Conservation (phyloP, 2,797 vertebrate species). For the Sebastes elongatus region DNA sequence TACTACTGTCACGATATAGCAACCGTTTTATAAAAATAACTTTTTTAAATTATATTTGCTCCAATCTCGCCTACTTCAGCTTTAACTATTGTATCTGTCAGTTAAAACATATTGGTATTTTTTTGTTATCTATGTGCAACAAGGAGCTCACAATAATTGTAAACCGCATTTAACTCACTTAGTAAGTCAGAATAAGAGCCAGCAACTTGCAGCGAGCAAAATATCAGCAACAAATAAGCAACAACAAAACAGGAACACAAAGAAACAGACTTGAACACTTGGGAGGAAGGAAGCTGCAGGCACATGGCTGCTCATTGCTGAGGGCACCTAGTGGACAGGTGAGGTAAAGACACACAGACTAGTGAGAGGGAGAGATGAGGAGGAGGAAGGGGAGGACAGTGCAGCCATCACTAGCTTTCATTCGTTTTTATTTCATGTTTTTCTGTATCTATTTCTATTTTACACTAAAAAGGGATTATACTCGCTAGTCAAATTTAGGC, state of each 20-base stretch:
- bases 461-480: background rate
- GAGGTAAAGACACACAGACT: background rate
- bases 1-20: too few species aligned
- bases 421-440: background rate
- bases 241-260: background rate
- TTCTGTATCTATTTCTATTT: background rate
- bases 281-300: background rate
- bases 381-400: background rate
- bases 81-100: background rate
- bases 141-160: background rate
- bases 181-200: background rate
- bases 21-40: too few species aligned
- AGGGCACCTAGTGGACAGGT: constrained; percentile 56
- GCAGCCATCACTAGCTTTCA: background rate
- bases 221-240: background rate
- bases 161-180: background rate
- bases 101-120: background rate
- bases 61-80: too few species aligned
- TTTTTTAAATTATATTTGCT: too few species aligned
- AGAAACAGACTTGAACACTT: background rate
- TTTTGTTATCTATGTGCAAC: background rate
- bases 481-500: background rate
- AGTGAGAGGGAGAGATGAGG: background rate
- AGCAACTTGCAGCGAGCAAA: background rate
- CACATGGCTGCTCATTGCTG: constrained; percentile 1